Conservation (phyloP, 2,113 vertebrate species). For the Camelus dromedarius region DNA sequence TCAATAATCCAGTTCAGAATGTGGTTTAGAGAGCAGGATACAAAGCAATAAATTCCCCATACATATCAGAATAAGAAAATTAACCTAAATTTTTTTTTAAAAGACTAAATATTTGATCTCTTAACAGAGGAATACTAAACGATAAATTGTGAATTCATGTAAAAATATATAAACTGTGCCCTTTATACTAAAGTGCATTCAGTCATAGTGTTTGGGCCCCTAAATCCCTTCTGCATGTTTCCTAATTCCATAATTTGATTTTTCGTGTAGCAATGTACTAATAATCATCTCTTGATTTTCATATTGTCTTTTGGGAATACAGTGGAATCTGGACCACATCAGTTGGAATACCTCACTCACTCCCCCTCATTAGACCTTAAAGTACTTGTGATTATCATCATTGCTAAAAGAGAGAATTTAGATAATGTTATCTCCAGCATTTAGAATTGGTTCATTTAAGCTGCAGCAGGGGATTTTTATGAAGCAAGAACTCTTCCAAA, state of each 20-base stretch:
- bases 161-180: conserved; percentile 80
- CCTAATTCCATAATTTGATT: conserved; percentile 81
- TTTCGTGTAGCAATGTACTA: conserved; percentile 64
- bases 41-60: conserved; percentile 52
- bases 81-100: neutral
- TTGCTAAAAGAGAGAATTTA: conserved; percentile 62
- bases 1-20: conserved; percentile 65
- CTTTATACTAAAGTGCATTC: conserved; percentile 88
- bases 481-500: conserved; percentile 59
- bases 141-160: conserved; percentile 70
- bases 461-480: conserved; percentile 19
- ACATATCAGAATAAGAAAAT: conserved; percentile 65
- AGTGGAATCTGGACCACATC: conserved; percentile 8
- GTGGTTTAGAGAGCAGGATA: neutral
- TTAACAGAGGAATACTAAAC: conserved; percentile 67
- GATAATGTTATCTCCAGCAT: conserved; percentile 25
- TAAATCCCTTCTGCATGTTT: conserved; percentile 82
- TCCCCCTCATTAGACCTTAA: neutral
- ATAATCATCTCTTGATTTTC: conserved; percentile 54
- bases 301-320: neutral
- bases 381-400: neutral
- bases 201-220: conserved; percentile 76
- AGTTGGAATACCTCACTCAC: neutral
- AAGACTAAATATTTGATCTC: conserved; percentile 73
- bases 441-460: conserved; percentile 62